Conservation (phyloP, 2,888 invertebrate species). For the Geophilus truncorum region DNA sequence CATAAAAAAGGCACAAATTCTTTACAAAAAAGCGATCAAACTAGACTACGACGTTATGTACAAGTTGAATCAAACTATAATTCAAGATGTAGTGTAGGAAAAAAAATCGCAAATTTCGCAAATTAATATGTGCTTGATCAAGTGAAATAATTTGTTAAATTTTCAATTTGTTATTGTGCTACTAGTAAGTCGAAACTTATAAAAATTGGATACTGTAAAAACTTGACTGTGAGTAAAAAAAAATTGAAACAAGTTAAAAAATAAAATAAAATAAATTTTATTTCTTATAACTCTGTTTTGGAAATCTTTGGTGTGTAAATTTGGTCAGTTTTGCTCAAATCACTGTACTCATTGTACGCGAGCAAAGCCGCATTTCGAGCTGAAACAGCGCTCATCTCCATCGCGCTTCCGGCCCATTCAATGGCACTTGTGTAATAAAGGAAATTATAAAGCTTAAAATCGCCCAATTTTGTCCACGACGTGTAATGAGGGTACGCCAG, state of each 20-base stretch:
- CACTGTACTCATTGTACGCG: constrained; percentile 49
- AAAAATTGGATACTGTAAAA: too few relatives aligned
- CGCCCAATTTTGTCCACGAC: constrained; percentile 44
- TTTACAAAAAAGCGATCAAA: background rate
- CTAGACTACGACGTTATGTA: background rate
- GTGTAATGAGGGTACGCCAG: constrained; percentile 57
- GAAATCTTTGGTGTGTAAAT: background rate
- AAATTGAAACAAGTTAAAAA: too few relatives aligned
- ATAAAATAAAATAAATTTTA: too few relatives aligned
- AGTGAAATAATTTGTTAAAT: background rate
- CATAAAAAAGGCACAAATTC: background rate
- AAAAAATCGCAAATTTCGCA: background rate
- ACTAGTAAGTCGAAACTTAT: too few relatives aligned
- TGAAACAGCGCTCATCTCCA: constrained; percentile 62
- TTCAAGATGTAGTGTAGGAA: background rate
- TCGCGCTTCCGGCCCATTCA: constrained; percentile 62
- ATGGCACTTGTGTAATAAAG: constrained; percentile 60
- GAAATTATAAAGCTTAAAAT: constrained; percentile 54
- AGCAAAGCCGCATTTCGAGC: constrained; percentile 60
- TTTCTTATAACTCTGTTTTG: background rate
- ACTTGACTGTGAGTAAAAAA: too few relatives aligned
- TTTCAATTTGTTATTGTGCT: too few relatives aligned
- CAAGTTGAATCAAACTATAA: background rate
- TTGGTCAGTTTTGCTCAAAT: background rate
- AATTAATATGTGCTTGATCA: background rate